A percentile compares a stretch with the other conserved stretches of the same genome.
Evolutionary conservation across 2,113 vertebrate genomes (phyloP).

Genomic region (Gopherus flavomarginatus): DNA sequence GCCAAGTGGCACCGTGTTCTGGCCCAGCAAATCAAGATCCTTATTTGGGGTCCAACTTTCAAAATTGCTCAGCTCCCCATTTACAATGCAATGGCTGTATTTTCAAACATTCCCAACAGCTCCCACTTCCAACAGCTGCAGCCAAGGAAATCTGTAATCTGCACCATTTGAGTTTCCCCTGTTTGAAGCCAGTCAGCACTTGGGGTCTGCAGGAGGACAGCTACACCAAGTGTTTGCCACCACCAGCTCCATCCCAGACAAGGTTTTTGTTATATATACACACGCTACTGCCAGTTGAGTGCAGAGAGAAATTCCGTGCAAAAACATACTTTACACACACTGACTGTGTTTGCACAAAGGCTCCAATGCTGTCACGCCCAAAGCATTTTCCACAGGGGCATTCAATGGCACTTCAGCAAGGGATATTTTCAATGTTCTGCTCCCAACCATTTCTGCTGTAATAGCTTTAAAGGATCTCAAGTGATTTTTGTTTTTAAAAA

Average conservation of each 20-base stretch:
- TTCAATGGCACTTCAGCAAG: neutral
- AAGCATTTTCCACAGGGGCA: neutral
- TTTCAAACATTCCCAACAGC: neutral
- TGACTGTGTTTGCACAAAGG: no score
- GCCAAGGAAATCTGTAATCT: neutral
- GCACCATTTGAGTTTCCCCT: rapidly evolving
- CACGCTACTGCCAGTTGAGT: no score
- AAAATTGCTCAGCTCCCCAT: neutral
- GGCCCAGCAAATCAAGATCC: rapidly evolving
- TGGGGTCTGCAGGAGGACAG: neutral
- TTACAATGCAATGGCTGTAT: neutral
- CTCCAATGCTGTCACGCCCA: neutral
- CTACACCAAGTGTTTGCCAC: rapidly evolving
- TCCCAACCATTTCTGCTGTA: neutral
- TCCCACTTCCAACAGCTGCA: rapidly evolving
- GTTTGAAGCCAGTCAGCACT: neutral
- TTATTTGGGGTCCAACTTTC: no score
- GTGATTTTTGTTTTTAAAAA: neutral
- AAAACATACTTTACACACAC: no score
- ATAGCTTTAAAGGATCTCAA: neutral
- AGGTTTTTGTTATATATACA: neutral
- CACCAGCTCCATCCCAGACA: neutral
- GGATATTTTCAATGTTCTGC: neutral
- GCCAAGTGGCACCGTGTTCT: no score
- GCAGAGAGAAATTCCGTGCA: no score